These are phyloP conservation scores for Diphyllodes magnificus DNA, from an alignment of 2,113 vertebrate genomes.

Conservation along the genomic window DNA sequence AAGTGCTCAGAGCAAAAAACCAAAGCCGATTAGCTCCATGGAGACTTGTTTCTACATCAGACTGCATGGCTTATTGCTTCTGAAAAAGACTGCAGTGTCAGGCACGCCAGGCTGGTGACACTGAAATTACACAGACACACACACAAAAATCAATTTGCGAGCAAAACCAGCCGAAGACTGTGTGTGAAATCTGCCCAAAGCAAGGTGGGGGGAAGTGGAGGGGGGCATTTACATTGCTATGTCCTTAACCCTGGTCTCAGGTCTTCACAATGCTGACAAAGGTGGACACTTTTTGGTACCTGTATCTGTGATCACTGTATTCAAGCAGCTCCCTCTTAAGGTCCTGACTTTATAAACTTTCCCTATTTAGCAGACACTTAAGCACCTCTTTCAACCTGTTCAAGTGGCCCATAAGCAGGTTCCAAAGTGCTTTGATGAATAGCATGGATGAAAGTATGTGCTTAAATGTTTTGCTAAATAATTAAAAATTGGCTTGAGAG, in stretches of 20 bases:
- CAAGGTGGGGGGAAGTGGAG: not conserved
- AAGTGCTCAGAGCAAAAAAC: not conserved
- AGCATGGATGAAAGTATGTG: not conserved
- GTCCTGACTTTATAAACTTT: not conserved
- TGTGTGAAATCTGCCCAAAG: not conserved
- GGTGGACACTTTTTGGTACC: not conserved
- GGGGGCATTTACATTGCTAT: not conserved
- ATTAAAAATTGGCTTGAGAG: constrained; percentile 41
- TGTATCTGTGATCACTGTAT: not conserved
- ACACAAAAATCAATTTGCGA: not conserved
- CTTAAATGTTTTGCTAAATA: constrained; percentile 43
- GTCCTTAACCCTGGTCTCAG: not conserved
- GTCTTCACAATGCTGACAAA: not conserved
- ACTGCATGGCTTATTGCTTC: constrained; percentile 27
- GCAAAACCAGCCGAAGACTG: not conserved
- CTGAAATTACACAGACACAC: not conserved
- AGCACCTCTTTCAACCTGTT: not conserved
- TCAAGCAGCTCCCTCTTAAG: not conserved
- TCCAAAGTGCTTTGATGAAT: constrained; percentile 27
- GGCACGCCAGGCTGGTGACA: not conserved
- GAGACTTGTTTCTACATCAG: constrained; percentile 51
- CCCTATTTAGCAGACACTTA: not conserved
- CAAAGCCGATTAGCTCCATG: constrained; percentile 57
- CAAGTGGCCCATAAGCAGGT: constrained; percentile 7
- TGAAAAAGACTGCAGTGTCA: constrained; percentile 6